Evolutionary conservation across 2,113 vertebrate species (phyloP).

Genomic region (Furnarius figulus): DNA sequence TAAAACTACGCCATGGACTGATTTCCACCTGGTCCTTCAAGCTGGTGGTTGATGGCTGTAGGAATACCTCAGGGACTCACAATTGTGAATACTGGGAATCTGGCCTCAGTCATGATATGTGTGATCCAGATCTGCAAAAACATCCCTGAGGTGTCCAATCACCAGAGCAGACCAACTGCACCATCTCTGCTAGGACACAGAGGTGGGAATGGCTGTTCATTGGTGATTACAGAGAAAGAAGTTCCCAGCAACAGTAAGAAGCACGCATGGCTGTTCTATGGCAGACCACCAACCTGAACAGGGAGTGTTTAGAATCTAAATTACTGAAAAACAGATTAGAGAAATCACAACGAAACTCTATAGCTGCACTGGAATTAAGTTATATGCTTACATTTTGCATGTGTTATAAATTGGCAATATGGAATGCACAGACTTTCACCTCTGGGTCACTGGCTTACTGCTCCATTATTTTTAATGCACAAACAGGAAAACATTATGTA

Average conservation of each 20-base stretch:
- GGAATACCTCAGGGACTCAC: background rate
- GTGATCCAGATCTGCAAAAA: background rate
- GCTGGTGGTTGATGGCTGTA: background rate
- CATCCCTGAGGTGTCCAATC: background rate
- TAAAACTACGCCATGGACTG: background rate
- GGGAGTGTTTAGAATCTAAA: background rate
- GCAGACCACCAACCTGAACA: background rate
- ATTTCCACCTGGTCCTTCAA: background rate
- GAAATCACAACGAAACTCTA: background rate
- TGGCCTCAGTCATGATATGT: fast-evolving
- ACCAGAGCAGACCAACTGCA: background rate
- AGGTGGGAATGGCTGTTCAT: background rate
- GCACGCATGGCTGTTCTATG: background rate
- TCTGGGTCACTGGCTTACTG: conserved; percentile 19
- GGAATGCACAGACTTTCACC: conserved; percentile 16
- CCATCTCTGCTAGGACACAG: background rate
- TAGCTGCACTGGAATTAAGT: conserved; percentile 9
- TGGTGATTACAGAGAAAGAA: background rate
- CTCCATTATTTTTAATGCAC: conserved; percentile 16
- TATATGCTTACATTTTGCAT: conserved; percentile 4
- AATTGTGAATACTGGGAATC: background rate
- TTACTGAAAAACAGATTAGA: background rate
- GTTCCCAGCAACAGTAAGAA: background rate
- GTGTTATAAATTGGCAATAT: background rate
- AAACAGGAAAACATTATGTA: conserved; percentile 31